Evolutionary conservation across 2,888 invertebrate genomes (phyloP), one percentile per base, ranked within the genome.

Genomic region (Malthinus seriepunctatus): DNA sequence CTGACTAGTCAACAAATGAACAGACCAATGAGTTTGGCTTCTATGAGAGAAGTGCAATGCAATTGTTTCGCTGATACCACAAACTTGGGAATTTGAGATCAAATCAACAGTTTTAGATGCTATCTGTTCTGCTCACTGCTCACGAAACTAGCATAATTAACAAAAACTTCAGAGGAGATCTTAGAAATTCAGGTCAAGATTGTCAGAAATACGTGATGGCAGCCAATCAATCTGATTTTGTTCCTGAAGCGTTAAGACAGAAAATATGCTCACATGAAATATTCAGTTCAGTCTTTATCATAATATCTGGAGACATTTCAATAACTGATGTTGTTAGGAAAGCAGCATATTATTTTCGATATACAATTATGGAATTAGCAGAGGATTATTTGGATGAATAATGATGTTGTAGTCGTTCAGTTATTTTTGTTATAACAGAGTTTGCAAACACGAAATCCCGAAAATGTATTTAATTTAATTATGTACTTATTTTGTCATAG

Each of bases 381-480:
- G n/a, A n/a, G n/a, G n/a, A n/a, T n/a, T n/a, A n/a, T n/a, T n/a
- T n/a, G n/a, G n/a, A n/a, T n/a, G n/a, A n/a, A n/a, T n/a, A n/a
- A n/a, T n/a, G n/a, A n/a, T n/a, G n/a, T n/a, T n/a, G n/a, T n/a
- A n/a, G n/a, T n/a, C n/a, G n/a, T n/a, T n/a, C n/a, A n/a, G n/a
- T n/a, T n/a, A n/a, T n/a, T n/a, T n/a, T n/a, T 33, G 8, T 48
- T 10, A 48, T 33, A 32, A 33, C 33, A 8, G 48, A 48, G 48
- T 48, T 48, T 32, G 10, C 48, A 10, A 39, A 39, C 14, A 12
- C 12, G 11, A 11, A 12, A 39, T 12, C 12, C 4, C 39, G 39
- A 39, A 39, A 39, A 39, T 5, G 11, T 3, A 39, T 34, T 34
- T 34, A 34, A 7, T 34, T 23, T 23, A 23, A 23, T 23, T 23